phyloP scores from a whole-genome alignment of 2,888 invertebrate species.

The Scelioninae gen. 1 region DNA sequence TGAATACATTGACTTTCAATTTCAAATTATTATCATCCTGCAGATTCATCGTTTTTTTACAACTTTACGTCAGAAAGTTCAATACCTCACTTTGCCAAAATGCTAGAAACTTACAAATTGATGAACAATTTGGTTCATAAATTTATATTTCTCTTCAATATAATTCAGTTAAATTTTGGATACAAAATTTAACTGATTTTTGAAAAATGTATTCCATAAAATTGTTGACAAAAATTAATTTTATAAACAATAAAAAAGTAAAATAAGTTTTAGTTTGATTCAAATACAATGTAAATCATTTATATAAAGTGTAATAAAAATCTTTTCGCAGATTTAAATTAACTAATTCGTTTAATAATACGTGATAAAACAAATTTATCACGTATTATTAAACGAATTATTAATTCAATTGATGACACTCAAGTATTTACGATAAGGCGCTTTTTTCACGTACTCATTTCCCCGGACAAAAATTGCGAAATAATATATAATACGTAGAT shows the following conservation, averaged over 20 bases:
- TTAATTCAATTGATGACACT: constrained; percentile 37
- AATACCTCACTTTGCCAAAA: constrained; percentile 12
- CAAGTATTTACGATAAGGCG: constrained; percentile 21
- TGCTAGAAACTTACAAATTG: neutral
- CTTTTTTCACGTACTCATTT: constrained; percentile 36
- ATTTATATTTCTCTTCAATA: no score
- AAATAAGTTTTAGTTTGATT: no score
- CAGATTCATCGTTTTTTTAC: constrained; percentile 15
- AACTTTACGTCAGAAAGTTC: constrained; percentile 20
- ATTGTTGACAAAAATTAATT: no score
- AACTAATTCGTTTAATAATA: constrained; percentile 20
- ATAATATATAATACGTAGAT: constrained; percentile 25
- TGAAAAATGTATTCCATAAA: no score
- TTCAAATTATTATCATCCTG: constrained; percentile 3
- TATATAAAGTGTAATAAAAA: no score
- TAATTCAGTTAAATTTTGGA: no score
- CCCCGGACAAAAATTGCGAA: neutral
- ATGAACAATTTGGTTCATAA: no score
- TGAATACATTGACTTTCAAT: neutral
- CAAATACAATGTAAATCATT: no score
- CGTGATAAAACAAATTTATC: neutral
- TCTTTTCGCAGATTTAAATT: no score
- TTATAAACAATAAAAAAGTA: no score
- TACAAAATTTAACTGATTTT: no score
- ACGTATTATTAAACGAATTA: constrained; percentile 15